Percentiles rank a stretch among this genome's conserved stretches.
Evolutionary conservation across 2,113 vertebrate species (phyloP).

Genomic region (Ceyx margarethae): DNA sequence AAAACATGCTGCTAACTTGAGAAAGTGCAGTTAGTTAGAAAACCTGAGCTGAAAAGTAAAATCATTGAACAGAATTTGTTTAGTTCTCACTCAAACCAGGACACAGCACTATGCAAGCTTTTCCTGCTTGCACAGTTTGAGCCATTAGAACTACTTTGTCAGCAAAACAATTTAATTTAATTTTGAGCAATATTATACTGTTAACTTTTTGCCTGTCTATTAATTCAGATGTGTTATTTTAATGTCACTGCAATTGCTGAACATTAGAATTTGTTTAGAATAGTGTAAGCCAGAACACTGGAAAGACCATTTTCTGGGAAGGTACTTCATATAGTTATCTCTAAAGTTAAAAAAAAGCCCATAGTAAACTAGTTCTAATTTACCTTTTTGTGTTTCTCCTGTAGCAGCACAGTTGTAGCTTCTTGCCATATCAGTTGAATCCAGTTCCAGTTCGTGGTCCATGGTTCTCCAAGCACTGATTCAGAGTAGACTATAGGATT

Average conservation of each 20-base stretch:
- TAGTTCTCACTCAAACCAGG: too few relatives aligned
- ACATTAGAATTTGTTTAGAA: background rate
- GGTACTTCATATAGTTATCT: background rate
- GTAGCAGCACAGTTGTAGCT: background rate
- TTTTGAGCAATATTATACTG: background rate
- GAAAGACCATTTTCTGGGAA: background rate
- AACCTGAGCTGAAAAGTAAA: too few relatives aligned
- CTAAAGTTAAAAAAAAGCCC: background rate
- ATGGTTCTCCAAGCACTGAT: background rate
- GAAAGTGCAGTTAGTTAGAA: too few relatives aligned
- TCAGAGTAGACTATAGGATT: background rate
- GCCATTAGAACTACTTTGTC: background rate
- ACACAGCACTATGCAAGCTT: background rate
- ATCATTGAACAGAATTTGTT: too few relatives aligned
- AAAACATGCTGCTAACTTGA: too few relatives aligned
- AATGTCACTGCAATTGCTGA: background rate
- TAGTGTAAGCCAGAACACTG: background rate
- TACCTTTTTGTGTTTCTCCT: background rate
- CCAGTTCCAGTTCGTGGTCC: background rate
- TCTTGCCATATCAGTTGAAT: background rate
- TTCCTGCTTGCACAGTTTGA: background rate
- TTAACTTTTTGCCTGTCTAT: background rate
- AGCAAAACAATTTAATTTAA: background rate
- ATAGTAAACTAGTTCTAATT: background rate
- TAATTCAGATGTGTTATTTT: background rate